These are phyloP conservation scores for Ruditapes philippinarum DNA, from an alignment of 1,140 invertebrate species.

Conservation along the genomic window DNA sequence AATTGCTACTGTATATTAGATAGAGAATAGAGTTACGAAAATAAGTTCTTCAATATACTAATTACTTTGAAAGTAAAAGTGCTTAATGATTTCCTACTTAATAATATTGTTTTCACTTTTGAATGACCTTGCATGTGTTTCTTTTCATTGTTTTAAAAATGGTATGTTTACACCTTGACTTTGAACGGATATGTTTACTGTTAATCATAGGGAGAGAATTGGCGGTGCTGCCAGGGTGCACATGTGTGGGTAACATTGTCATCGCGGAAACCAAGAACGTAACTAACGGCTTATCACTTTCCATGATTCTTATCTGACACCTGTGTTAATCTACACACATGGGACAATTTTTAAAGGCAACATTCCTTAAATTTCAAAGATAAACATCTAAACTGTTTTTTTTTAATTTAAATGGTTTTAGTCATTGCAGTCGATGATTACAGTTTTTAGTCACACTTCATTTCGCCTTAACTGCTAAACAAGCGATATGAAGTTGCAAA, in stretches of 20 bases:
- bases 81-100: no score
- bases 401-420: neutral
- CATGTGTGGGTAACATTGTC: neutral
- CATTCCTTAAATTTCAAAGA: conserved; percentile 30
- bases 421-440: neutral
- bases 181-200: no score
- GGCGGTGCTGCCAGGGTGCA: no score
- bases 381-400: conserved; percentile 12
- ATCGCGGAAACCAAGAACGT: neutral
- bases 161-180: no score
- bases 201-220: no score
- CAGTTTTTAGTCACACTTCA: conserved; percentile 18
- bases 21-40: no score
- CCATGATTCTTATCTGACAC: neutral
- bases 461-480: neutral
- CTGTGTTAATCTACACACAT: conserved; percentile 8
- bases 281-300: conserved; percentile 30
- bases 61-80: no score
- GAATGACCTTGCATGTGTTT: no score
- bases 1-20: no score
- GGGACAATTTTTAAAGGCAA: neutral
- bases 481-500: neutral
- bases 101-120: no score
- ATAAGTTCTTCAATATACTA: no score
- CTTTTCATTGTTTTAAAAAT: no score